Percentiles rank a stretch among this genome's conserved stretches.
Conservation (phyloP, 92 coral and sea anemone genomes). For the Ricordea florida region DNA sequence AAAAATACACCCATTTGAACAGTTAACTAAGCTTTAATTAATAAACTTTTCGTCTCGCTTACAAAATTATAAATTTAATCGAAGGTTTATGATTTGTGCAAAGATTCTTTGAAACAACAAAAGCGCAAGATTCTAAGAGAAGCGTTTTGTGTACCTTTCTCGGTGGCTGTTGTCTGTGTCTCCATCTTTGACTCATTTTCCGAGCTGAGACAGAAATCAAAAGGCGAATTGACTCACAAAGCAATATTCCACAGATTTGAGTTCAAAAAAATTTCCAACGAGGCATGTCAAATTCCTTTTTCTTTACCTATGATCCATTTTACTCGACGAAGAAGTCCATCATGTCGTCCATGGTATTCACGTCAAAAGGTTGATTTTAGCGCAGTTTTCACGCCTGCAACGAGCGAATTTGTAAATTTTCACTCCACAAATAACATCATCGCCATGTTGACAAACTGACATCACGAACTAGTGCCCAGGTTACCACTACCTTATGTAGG, state of each 20-base stretch:
- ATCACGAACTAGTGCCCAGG: constrained; percentile 52
- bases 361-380: neutral
- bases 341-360: neutral
- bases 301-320: too few species aligned
- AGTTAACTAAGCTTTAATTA: too few species aligned
- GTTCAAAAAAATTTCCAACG: too few species aligned
- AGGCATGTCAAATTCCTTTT: too few species aligned
- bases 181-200: constrained; percentile 18
- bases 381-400: constrained; percentile 16
- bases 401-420: neutral
- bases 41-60: too few species aligned
- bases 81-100: too few species aligned
- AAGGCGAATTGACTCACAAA: constrained; percentile 3
- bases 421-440: constrained; percentile 62
- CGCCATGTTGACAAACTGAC: constrained; percentile 74
- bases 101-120: too few species aligned
- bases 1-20: too few species aligned
- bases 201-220: neutral
- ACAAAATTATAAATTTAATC: too few species aligned
- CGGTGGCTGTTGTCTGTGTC: neutral
- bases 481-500: neutral
- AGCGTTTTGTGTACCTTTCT: too few species aligned
- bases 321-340: neutral
- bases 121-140: too few species aligned
- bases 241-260: neutral